Conservation (phyloP, 2,888 invertebrate species). For the Diplolepis rosae region DNA sequence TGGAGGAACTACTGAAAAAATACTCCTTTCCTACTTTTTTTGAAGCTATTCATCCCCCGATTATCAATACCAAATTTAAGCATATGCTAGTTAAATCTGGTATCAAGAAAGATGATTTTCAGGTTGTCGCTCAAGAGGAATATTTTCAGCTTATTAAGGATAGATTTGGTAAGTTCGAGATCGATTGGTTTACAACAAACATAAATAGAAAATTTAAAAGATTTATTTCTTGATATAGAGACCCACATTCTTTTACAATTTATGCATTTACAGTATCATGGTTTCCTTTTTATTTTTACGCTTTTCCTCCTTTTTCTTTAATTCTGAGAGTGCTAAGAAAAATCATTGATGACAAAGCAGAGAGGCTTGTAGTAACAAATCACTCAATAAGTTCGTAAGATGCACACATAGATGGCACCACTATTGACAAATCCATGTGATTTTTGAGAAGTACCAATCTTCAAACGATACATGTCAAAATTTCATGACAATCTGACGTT, state of each 20-base stretch:
- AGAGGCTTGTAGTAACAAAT: constrained; percentile 32
- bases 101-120: not conserved
- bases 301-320: constrained; percentile 49
- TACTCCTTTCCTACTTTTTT: not conserved
- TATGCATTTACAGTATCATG: constrained; percentile 55
- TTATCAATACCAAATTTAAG: not conserved
- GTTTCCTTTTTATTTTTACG: constrained; percentile 49
- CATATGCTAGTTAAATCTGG: not conserved
- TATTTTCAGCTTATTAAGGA: constrained; percentile 35
- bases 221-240: constrained; percentile 54
- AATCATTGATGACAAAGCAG: constrained; percentile 52
- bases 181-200: constrained; percentile 55
- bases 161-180: constrained; percentile 49
- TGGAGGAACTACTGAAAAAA: not conserved
- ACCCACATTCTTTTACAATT: constrained; percentile 49
- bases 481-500: too few relatives aligned
- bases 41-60: not conserved
- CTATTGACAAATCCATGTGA: too few relatives aligned
- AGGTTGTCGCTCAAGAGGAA: not conserved
- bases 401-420: too few relatives aligned
- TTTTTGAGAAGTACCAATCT: too few relatives aligned
- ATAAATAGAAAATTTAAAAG: constrained; percentile 54
- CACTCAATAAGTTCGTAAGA: too few relatives aligned
- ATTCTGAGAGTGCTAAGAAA: constrained; percentile 39
- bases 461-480: too few relatives aligned